Percentiles rank a stretch among this genome's conserved stretches.
These are phyloP conservation scores for Acleris cristana DNA, from an alignment of 2,888 invertebrate genomes.

Conservation along the genomic window DNA sequence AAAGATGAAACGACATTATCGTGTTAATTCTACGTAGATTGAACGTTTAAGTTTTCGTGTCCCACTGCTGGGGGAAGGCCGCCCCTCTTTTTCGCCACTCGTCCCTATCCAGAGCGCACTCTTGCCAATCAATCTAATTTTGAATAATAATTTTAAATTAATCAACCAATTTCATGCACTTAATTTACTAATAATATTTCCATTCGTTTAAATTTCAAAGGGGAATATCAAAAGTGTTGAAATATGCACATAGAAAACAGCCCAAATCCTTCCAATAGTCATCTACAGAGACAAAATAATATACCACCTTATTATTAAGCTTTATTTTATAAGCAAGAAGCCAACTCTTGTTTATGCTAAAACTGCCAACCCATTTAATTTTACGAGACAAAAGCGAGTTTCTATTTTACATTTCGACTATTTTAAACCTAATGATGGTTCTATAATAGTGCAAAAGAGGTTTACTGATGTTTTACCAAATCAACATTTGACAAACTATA, in stretches of 20 bases:
- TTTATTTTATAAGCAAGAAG: conserved; percentile 67
- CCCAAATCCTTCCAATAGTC: conserved; percentile 6
- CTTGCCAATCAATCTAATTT: too few relatives aligned
- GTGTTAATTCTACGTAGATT: too few relatives aligned
- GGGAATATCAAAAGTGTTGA: conserved; percentile 5
- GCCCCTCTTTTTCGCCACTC: too few relatives aligned
- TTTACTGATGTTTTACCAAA: too few relatives aligned
- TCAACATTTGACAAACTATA: too few relatives aligned
- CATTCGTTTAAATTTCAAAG: neutral
- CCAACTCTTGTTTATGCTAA: conserved; percentile 45
- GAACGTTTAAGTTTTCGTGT: too few relatives aligned
- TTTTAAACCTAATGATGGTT: conserved; percentile 5
- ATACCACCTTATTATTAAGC: conserved; percentile 64
- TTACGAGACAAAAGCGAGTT: conserved; percentile 54
- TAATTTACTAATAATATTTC: too few relatives aligned
- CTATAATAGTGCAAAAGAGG: conserved; percentile 6
- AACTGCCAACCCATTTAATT: conserved; percentile 50
- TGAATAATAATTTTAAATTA: too few relatives aligned
- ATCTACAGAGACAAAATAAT: conserved; percentile 55
- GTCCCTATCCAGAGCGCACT: too few relatives aligned
- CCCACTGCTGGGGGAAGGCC: too few relatives aligned
- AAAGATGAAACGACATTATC: too few relatives aligned
- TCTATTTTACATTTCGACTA: conserved; percentile 47
- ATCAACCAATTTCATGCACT: too few relatives aligned
- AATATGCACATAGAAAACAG: conserved; percentile 2